These are phyloP conservation scores for Cichlasoma orientale DNA, from an alignment of 2,797 vertebrate species.

Conservation along the genomic window DNA sequence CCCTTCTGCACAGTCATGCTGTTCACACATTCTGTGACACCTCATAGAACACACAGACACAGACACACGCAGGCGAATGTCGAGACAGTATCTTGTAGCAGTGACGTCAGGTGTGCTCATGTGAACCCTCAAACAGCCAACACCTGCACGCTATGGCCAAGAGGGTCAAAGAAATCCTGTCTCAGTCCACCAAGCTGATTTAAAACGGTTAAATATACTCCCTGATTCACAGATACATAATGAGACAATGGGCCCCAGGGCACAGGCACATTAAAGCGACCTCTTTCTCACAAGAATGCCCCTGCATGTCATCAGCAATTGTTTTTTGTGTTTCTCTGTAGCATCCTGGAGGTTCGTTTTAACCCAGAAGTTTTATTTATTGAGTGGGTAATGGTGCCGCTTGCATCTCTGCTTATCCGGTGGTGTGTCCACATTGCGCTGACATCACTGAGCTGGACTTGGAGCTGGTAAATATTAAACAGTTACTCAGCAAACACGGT, in stretches of 20 bases:
- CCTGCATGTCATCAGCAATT: not conserved
- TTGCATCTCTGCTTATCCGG: not conserved
- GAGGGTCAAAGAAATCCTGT: conserved; percentile 27
- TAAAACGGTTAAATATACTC: not conserved
- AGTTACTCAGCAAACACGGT: not conserved
- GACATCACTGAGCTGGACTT: not conserved
- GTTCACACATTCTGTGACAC: conserved; percentile 23
- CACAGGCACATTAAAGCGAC: not conserved
- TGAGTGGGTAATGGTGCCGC: not conserved
- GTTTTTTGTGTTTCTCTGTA: not conserved
- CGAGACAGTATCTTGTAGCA: conserved; percentile 46
- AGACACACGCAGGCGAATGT: not conserved
- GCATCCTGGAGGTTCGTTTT: not conserved
- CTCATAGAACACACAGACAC: not conserved
- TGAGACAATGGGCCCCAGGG: not conserved
- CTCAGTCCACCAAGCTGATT: not conserved
- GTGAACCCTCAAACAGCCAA: conserved; percentile 35
- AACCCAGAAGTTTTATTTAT: not conserved
- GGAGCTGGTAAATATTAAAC: not conserved
- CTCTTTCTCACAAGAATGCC: not conserved
- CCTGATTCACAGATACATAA: not conserved
- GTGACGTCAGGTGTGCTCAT: conserved; percentile 46
- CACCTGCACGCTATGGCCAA: conserved; percentile 45
- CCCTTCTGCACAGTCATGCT: conserved; percentile 45
- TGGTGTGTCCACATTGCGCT: not conserved